Conservation (phyloP, 1,140 invertebrate genomes). For the Trichonephila inaurata region DNA sequence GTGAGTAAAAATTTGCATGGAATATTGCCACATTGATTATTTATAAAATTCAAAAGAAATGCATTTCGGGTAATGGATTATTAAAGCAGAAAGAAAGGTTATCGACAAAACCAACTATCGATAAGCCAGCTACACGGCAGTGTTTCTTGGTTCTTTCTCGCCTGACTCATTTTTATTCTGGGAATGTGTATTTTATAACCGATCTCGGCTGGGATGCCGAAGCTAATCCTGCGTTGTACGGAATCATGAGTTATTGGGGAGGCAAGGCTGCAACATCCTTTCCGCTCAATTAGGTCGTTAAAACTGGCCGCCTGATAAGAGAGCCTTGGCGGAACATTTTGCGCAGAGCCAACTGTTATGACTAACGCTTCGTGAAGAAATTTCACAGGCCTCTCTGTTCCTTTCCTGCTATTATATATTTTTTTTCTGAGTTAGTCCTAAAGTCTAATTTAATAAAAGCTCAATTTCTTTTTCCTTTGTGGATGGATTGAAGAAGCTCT, state of each 20-base stretch:
- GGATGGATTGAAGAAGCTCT: too few relatives aligned
- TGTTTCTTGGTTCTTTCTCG: background rate
- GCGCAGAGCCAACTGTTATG: background rate
- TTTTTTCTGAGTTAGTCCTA: too few relatives aligned
- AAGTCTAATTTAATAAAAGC: too few relatives aligned
- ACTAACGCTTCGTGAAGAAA: background rate
- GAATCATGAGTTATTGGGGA: conserved; percentile 43
- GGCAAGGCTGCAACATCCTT: conserved; percentile 20
- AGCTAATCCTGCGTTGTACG: background rate
- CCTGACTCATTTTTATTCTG: background rate
- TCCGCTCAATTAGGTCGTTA: conserved; percentile 46
- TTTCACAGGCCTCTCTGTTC: background rate
- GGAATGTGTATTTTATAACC: conserved; percentile 37
- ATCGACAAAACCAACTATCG: background rate
- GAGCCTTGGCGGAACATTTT: background rate
- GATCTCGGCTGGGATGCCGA: background rate
- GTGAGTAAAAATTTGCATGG: too few relatives aligned
- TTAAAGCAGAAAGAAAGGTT: too few relatives aligned
- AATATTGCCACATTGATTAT: too few relatives aligned
- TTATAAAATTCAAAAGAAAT: too few relatives aligned
- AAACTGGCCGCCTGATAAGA: conserved; percentile 24
- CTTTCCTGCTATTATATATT: too few relatives aligned
- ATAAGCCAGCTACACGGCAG: background rate
- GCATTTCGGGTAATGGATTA: too few relatives aligned
- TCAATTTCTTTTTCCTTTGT: too few relatives aligned